Base-by-base conservation (phyloP, 2,797 vertebrate genomes). In the Phrynocephalus forsythii region DNA sequence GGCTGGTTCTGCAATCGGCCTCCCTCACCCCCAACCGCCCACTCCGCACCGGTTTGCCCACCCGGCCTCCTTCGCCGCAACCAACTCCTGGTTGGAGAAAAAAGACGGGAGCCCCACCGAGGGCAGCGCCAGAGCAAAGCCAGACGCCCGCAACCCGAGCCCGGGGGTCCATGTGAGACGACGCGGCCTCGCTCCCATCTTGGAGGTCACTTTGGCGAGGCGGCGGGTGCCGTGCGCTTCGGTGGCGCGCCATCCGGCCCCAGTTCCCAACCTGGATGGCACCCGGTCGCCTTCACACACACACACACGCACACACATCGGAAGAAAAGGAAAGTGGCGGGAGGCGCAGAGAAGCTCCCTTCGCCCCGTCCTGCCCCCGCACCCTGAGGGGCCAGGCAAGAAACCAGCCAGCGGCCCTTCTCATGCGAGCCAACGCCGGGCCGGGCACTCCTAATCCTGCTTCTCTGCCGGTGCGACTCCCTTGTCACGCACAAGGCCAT, bases 151-250 rank as follows among this genome's bases (percentile, higher is more conserved):
- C 4, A 63, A 82, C 33, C 33, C 22, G 80, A 86, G 85, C 50
- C 56, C 33, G 67, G 28, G 52, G 13, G 82, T 38, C 67, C 52
- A 48, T 15, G 48, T 60, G 75, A 60, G 85, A 1, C 11, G 52
- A 56, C 26, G 10, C 80, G 24, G 20, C 79, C 30, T 48, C 7
- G 48, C 72, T 76, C 22, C 0, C 0, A 18, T 67, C 82, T 89
- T 52, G 56, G 2, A 84, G 89, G 66, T 89, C 22, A 0, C 60
- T 83, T 56, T 52, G 69, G 84, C 26, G 56, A 22, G 56, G 83
- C 75, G 8, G 3, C 81, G 16, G 3, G 18, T 38, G 24, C 1
- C 26, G 33, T 7, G 56, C 4, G 4, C 13, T 15, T 28, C 13
- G 30, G 15, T 68, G 72, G n/a, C 52, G 22, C 0, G 0, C 0